Evolutionary conservation across 1,140 invertebrate genomes (phyloP).

Genomic region (Andricus grossulariae): DNA sequence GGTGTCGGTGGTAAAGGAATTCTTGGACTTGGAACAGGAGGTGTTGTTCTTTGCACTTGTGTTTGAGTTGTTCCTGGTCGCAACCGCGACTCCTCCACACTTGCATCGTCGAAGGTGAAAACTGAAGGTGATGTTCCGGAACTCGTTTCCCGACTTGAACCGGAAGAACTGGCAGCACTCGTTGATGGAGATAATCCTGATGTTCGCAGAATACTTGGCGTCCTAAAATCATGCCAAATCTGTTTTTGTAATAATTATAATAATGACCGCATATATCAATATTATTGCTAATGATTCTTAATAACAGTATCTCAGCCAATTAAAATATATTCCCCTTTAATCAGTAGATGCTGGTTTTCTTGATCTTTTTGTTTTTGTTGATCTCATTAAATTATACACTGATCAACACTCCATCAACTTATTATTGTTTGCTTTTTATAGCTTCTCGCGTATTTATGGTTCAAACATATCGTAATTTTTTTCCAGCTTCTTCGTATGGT

Average conservation of each 20-base stretch:
- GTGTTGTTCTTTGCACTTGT: conserved; percentile 45
- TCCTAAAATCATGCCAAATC: conserved; percentile 27
- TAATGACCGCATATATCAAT: not conserved
- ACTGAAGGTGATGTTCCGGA: conserved; percentile 47
- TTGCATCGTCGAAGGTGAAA: conserved; percentile 64
- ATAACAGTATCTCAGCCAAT: not conserved
- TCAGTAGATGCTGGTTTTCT: no score
- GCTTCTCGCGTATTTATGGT: no score
- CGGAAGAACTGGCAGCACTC: conserved; percentile 41
- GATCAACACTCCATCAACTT: no score
- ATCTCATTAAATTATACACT: no score
- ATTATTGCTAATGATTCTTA: not conserved
- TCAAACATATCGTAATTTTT: no score
- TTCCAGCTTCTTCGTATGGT: no score
- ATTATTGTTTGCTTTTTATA: no score
- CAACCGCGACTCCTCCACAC: conserved; percentile 51
- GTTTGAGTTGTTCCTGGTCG: conserved; percentile 36
- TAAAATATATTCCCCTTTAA: no score
- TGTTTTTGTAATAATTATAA: conserved; percentile 19
- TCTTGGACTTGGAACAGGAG: conserved; percentile 47
- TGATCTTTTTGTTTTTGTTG: no score
- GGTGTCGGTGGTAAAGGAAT: conserved; percentile 30
- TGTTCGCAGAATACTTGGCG: conserved; percentile 29
- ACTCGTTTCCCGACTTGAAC: conserved; percentile 41
- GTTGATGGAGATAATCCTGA: conserved; percentile 32